Percentiles rank a stretch among this genome's conserved stretches.
Conservation (phyloP, 2,113 vertebrate genomes). For the Melanostigma gelatinosum region DNA sequence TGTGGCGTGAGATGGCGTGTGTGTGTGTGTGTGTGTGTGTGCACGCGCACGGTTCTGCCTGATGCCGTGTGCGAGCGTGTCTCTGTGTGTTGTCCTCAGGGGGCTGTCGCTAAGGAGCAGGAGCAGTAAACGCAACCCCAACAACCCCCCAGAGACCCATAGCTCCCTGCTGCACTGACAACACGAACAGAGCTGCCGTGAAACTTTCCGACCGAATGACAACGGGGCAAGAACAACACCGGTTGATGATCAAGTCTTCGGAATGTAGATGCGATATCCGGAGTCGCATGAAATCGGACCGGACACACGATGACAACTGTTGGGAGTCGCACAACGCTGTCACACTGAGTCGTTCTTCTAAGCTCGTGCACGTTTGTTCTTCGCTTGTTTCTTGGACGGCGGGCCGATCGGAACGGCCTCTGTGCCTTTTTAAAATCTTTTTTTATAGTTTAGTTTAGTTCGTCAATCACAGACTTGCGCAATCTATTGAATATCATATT, state of each 20-base stretch:
- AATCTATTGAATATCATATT: too few relatives aligned
- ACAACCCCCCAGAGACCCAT: conserved; percentile 25
- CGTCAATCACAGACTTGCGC: too few relatives aligned
- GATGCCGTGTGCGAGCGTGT: not conserved
- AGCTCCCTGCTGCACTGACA: conserved; percentile 37
- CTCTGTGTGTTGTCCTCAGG: conserved; percentile 34
- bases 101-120: conserved; percentile 52
- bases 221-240: conserved; percentile 23
- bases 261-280: conserved; percentile 14
- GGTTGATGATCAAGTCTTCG: conserved; percentile 8
- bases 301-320: conserved; percentile 14
- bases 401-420: not conserved
- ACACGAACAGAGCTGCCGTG: conserved; percentile 57
- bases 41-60: conserved; percentile 15
- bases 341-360: not conserved
- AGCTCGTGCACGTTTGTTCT: not conserved
- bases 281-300: not conserved
- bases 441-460: too few relatives aligned
- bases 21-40: conserved; percentile 34
- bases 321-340: conserved; percentile 12
- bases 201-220: conserved; percentile 31
- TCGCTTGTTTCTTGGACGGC: not conserved
- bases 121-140: conserved; percentile 17
- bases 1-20: conserved; percentile 29
- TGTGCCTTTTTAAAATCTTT: not conserved